Base-by-base conservation (phyloP, 2,797 vertebrate species). In the Telmatherina bonti region DNA sequence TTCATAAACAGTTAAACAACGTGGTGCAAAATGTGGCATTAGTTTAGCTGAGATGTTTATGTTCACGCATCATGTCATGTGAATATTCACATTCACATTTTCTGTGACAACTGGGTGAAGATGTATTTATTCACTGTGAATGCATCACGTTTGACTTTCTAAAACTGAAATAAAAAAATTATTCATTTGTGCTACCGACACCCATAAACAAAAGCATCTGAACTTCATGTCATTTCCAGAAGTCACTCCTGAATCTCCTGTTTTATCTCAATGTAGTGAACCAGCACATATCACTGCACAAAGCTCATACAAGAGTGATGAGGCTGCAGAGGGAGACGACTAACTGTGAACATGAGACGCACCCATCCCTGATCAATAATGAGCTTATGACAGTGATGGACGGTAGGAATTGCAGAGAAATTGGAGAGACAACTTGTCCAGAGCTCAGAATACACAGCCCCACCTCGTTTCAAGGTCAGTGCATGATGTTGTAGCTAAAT, bases 301-400 rank as follows among this genome's bases (percentile, higher is more conserved):
- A 72, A 61, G 67, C 75, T 81, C 66, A 77, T 41, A 59, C 9
- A 72, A 69, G 84, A 85, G 74, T 74, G 84, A 92, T 86, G 85
- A 76, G 82, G 62, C 74, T 64, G 74, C 80, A 62, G 68, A 26
- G 36, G 68, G 43, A 90, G 87, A 89, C 87, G 65, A 84, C 72
- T 55, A 68, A 74, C 75, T 75, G 87, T 82, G 92, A 92, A 92
- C 91, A 91, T 90, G 90, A 93, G 88, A 87, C n/a, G 88, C 90
- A 86, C 88, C 82, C 78, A 79, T 74, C 83, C 85, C 88, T 89
- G 88, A 94, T 94, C 94, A 93, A 94, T 94, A 94, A 86, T 79
- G 81, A 86, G 86, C 86, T 90, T 85, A 82, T 92, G 94, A 94
- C 94, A 93, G 82, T 94, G 93, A 94, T 91, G 90, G 91, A 94